phyloP scores from a whole-genome alignment of 30 jellyfish, hydroid and myxozoan genomes.

The Hydra vulgaris region DNA sequence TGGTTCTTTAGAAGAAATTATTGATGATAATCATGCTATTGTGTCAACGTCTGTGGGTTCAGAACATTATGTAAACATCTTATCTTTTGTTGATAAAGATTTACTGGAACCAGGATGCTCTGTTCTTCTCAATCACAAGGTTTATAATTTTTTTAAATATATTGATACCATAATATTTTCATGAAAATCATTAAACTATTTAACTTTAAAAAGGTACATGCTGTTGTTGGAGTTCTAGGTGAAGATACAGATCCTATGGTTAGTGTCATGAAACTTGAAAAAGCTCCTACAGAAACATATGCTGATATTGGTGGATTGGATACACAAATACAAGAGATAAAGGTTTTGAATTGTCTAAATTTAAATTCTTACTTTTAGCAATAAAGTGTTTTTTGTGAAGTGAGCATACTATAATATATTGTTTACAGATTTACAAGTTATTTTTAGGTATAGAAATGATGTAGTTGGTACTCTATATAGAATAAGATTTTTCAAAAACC shows the following conservation, averaged over 20 bases:
- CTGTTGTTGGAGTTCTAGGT: constrained; percentile 93
- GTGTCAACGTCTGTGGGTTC: constrained; percentile 99
- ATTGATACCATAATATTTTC: no score
- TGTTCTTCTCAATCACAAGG: constrained; percentile 90
- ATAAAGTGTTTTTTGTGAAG: background rate
- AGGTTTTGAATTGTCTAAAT: constrained; percentile 36
- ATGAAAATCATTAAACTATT: no score
- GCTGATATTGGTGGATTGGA: constrained; percentile 99
- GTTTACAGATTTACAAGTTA: no score
- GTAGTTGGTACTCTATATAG: no score
- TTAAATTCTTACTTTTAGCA: background rate
- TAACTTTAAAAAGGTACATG: no score
- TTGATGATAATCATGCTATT: constrained; percentile 97
- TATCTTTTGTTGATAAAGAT: constrained; percentile 95
- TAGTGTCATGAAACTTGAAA: constrained; percentile 92
- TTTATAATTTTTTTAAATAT: background rate
- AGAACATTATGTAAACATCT: constrained; percentile 91
- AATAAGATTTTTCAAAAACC: no score
- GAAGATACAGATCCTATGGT: constrained; percentile 99
- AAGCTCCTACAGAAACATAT: constrained; percentile 97
- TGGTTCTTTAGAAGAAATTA: constrained; percentile 94
- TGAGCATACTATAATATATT: no score
- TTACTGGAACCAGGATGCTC: constrained; percentile 93
- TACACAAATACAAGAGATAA: constrained; percentile 91
- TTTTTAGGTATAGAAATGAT: no score